Evolutionary conservation across 2,888 invertebrate genomes (phyloP), one percentile per base, ranked within the genome.

Genomic region (Macaria notata): DNA sequence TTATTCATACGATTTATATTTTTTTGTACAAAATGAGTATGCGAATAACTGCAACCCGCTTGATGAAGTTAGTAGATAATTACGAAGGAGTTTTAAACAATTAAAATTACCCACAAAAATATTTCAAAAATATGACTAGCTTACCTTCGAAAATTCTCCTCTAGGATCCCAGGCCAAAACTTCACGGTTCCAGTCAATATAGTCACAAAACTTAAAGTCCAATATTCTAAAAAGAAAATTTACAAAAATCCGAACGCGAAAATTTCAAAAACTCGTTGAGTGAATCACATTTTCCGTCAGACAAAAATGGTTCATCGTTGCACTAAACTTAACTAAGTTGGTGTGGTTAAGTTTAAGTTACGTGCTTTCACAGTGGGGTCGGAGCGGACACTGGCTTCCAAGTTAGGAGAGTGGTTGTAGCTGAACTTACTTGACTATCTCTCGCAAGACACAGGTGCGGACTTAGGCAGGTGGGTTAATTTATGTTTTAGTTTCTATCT

Each of bases 271-370:
- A 66, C 71, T 76, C 76, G 76, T 78, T 75, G 88, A 86, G 82
- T 83, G 88, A 88, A 87, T 86, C 88, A 89, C 89, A 89, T 89
- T 89, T 89, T 89, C 83, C 80, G 68, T 78, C 69, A 69, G 76
- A 78, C 77, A 86, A 88, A 88, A 88, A 89, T 88, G 88, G 86
- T 84, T 86, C 88, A 86, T 84, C 81, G 70, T 71, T 66, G 65
- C 68, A 70, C 67, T 49, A 59, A 68, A 60, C 54, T 50, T 53
- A 47, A 43, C 42, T 51, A 62, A 65, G 61, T 43, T 46, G 1
- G 5, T 42, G 52, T 49, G 42, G 30, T 36, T 29, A 48, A 55
- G 51, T 46, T 54, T 47, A 64, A 69, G 67, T 63, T 59, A 60
- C 66, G 66, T 66, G 57, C 54, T 62, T 51, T 49, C 62, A 53